Evolutionary conservation across 2,888 invertebrate genomes (phyloP), one percentile per base, ranked within the genome.

Genomic region (Orchestes rusci): DNA sequence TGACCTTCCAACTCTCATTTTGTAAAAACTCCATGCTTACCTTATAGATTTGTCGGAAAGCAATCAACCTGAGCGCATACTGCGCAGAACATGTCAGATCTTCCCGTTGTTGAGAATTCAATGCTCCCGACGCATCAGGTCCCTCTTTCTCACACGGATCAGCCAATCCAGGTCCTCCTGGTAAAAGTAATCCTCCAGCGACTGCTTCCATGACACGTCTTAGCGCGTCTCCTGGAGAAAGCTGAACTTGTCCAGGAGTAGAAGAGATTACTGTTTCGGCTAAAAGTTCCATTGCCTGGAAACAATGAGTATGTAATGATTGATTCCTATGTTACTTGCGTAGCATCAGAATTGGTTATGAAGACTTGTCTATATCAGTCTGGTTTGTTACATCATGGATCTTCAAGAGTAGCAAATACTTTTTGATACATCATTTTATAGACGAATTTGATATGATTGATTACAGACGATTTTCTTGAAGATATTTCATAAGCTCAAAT

Each of bases 111-210:
- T 95, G 95, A 32, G 86, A 82, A 16, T 86, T 82, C 61, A 97
- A 73, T 49, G 80, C 80, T 12, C 80, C 80, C 40, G 93, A 77
- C n/a, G 94, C 94, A 72, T 99, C 96, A 52, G 69, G 69, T 29
- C 62, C 67, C 43, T 96, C 95, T 70, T 95, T 96, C 73, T 99
- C 97, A 70, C 99, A 99, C 3, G 97, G 97, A 77, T 99, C 99
- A 27, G 89, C 74, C 48, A 99, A 74, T 48, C 96, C 96, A 48
- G 93, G 91, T 34, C 92, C 91, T 63, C 84, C 87, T 4, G 50
- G 46, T 45, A 95, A 78, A 58, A 96, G 74, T 61, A 95, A 78
- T 28, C 97, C 99, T 48, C 91, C 87, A 7, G 95, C 87, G 40
- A 95, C 80, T 33, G 94, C 92, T 75, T 99, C 97, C 77, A 97